Percentiles rank a stretch among this genome's conserved stretches.
phyloP scores from a whole-genome alignment of 2,888 invertebrate species.

The Listrodromus nycthemerus region DNA sequence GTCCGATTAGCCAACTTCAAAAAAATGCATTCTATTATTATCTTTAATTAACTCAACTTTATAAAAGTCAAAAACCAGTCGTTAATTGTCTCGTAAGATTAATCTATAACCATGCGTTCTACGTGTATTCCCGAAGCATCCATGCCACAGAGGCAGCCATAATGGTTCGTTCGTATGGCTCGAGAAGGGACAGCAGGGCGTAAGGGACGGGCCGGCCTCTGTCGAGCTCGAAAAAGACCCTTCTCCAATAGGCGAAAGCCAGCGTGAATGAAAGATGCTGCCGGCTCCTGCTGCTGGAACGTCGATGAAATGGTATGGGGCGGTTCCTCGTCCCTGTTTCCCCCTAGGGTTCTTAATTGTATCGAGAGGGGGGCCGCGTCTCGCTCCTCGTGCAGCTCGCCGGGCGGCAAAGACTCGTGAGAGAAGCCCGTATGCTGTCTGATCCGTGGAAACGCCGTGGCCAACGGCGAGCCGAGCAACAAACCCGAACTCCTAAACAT shows the following conservation, averaged over 20 bases:
- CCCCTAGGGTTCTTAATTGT: conserved; percentile 76
- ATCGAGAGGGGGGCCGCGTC: conserved; percentile 70
- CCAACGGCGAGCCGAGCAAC: conserved; percentile 50
- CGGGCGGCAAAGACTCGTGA: conserved; percentile 67
- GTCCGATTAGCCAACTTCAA: not conserved
- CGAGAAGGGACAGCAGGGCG: conserved; percentile 76
- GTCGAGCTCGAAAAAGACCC: conserved; percentile 74
- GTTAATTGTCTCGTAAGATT: conserved; percentile 7
- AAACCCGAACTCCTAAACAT: conserved; percentile 41
- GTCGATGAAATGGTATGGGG: conserved; percentile 79
- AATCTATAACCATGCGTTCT: conserved; percentile 1
- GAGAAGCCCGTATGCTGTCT: conserved; percentile 61
- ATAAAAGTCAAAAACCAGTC: not conserved
- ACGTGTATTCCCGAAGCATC: conserved; percentile 3
- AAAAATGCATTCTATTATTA: not conserved
- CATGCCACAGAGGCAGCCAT: conserved; percentile 65
- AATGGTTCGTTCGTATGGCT: conserved; percentile 53
- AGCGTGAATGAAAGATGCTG: conserved; percentile 73
- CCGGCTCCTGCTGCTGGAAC: conserved; percentile 68
- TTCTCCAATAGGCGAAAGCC: conserved; percentile 74
- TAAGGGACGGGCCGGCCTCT: conserved; percentile 76
- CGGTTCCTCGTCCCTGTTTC: conserved; percentile 72
- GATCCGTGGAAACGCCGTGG: conserved; percentile 37
- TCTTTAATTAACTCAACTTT: not conserved
- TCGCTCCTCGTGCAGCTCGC: conserved; percentile 40